Percentiles rank a stretch among this genome's conserved stretches.
Conservation (phyloP, 2,113 vertebrate species). For the Hippolais icterina region DNA sequence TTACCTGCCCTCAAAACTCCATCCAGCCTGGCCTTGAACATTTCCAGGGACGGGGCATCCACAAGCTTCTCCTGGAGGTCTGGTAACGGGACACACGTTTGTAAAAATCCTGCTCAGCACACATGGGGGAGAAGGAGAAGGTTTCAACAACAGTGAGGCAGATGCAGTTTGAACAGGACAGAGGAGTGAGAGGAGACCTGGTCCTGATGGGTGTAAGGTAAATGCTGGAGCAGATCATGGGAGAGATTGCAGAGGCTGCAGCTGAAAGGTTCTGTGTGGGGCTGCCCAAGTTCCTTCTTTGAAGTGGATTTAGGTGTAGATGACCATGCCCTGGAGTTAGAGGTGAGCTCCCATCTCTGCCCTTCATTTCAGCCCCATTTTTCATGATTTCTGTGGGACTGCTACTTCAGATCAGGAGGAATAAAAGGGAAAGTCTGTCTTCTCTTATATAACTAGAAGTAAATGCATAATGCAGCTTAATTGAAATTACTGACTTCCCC, state of each 20-base stretch:
- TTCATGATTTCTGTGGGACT: not conserved
- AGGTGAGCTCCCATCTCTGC: not conserved
- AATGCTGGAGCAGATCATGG: not conserved
- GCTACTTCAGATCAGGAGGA: not conserved
- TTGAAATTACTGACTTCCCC: conserved; percentile 23
- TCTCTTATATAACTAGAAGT: not conserved
- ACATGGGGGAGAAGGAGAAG: not conserved
- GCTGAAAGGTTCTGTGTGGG: not conserved
- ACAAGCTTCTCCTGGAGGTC: not conserved
- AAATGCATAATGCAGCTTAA: not conserved
- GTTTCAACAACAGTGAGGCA: not conserved
- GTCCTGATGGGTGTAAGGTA: not conserved
- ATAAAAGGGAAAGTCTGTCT: not conserved
- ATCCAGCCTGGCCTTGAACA: not conserved
- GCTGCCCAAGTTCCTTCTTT: not conserved
- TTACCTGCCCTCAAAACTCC: not conserved
- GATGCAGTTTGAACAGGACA: not conserved
- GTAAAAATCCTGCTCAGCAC: not conserved
- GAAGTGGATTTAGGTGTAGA: not conserved
- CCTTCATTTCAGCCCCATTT: not conserved
- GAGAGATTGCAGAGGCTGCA: not conserved
- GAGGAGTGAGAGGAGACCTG: not conserved
- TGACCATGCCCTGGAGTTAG: not conserved
- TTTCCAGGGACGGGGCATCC: not conserved
- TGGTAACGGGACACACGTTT: not conserved